Evolutionary conservation across 2,888 invertebrate species (phyloP).

Genomic region (Lithophane socia): DNA sequence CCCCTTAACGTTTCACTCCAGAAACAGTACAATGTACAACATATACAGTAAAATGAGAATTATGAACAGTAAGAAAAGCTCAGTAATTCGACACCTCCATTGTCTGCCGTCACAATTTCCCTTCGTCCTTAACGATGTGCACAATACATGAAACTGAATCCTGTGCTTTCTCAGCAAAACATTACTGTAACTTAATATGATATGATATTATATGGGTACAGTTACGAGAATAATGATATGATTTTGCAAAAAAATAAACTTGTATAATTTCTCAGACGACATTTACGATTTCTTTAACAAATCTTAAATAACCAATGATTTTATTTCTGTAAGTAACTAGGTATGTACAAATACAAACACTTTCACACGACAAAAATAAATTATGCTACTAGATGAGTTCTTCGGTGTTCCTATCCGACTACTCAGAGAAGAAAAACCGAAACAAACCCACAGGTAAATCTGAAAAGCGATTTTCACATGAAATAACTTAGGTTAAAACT

Average conservation of each 20-base stretch:
- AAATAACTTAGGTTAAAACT: neutral
- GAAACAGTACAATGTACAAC: too few relatives aligned
- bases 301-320: neutral
- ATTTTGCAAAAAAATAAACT: neutral
- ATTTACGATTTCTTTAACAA: neutral
- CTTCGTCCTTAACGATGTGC: slow-evolving; percentile 35
- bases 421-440: neutral
- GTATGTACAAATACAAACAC: neutral
- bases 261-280: neutral
- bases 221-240: neutral
- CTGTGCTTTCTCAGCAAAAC: slow-evolving; percentile 61
- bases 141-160: slow-evolving; percentile 59
- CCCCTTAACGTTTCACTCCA: slow-evolving; percentile 23
- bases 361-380: neutral
- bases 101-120: slow-evolving; percentile 56
- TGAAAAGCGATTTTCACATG: neutral
- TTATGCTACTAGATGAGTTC: neutral
- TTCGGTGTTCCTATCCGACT: neutral
- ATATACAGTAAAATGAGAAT: slow-evolving; percentile 19
- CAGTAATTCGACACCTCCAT: slow-evolving; percentile 52
- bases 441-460: neutral
- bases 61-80: slow-evolving; percentile 36
- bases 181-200: slow-evolving; percentile 50
- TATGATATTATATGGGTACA: slow-evolving; percentile 24
- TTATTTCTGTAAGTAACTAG: neutral